Evolutionary conservation across 2,888 invertebrate genomes (phyloP).

Genomic region (Tryphoninae sp.): DNA sequence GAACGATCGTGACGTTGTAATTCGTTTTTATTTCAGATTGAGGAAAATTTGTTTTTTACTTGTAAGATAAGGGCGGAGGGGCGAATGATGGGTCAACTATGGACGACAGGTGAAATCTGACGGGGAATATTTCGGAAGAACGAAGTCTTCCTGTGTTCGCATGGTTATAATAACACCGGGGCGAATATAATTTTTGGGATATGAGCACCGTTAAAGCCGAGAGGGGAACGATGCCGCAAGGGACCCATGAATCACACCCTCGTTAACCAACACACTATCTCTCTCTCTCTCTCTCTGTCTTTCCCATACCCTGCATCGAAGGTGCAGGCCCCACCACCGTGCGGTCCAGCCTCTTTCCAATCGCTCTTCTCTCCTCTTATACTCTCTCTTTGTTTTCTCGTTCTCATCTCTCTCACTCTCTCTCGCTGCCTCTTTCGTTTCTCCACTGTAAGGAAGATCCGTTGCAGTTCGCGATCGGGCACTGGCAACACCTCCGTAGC

Average conservation of each 20-base stretch:
- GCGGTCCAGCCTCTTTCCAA: slow-evolving; percentile 63
- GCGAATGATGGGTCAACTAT: background rate
- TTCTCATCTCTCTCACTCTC: slow-evolving; percentile 11
- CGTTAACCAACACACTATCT: slow-evolving; percentile 76
- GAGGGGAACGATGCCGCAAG: slow-evolving; percentile 73
- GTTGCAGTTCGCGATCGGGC: slow-evolving; percentile 64
- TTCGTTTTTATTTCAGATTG: background rate
- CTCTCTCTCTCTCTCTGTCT: slow-evolving; percentile 8
- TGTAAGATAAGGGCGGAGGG: background rate
- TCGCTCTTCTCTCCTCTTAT: slow-evolving; percentile 47
- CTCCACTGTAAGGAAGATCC: slow-evolving; percentile 46
- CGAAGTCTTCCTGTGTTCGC: slow-evolving; percentile 51
- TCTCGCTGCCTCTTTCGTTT: slow-evolving; percentile 29
- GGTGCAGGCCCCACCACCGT: slow-evolving; percentile 39
- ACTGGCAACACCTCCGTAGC: slow-evolving; percentile 68
- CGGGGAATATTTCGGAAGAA: slow-evolving; percentile 39
- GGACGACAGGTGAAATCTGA: slow-evolving; percentile 33
- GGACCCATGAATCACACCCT: slow-evolving; percentile 80
- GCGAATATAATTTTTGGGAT: slow-evolving; percentile 73
- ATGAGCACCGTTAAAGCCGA: slow-evolving; percentile 76
- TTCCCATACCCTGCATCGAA: slow-evolving; percentile 60
- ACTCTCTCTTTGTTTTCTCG: slow-evolving; percentile 44
- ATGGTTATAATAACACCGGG: slow-evolving; percentile 53
- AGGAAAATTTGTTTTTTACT: slow-evolving; percentile 1
- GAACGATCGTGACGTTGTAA: slow-evolving; percentile 6